Percentiles rank a stretch among this genome's conserved stretches.
Conservation (phyloP, 2,113 vertebrate species). For the Galeopterus variegatus region DNA sequence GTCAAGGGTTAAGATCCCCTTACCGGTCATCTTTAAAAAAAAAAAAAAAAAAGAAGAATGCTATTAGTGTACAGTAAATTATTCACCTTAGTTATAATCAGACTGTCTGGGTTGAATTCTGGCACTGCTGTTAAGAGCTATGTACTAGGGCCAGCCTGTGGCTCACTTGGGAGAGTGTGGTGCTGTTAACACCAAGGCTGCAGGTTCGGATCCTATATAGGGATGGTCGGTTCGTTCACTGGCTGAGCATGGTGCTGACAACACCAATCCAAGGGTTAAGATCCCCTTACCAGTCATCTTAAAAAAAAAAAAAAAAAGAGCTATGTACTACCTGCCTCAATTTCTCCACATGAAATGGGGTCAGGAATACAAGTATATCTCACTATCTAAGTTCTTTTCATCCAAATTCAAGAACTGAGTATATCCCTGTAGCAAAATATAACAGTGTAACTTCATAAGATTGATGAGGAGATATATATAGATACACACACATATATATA, state of each 20-base stretch:
- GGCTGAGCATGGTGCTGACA: too few species aligned
- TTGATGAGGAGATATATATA: neutral
- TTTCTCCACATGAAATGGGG: neutral
- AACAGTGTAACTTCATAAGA: neutral
- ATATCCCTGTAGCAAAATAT: neutral
- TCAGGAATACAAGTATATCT: neutral
- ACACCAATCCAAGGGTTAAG: too few species aligned
- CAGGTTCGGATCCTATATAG: too few species aligned
- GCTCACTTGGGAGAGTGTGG: too few species aligned
- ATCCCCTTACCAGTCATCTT: too few species aligned
- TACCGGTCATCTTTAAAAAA: too few species aligned
- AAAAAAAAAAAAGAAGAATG: too few species aligned
- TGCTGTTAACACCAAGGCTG: too few species aligned
- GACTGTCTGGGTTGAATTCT: neutral
- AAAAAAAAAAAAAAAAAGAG: neutral
- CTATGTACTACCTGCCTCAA: neutral
- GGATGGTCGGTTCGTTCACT: too few species aligned
- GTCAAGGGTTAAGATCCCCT: too few species aligned
- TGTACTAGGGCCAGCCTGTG: too few species aligned
- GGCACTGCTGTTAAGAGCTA: neutral
- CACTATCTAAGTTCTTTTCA: constrained; percentile 18
- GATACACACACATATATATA: neutral
- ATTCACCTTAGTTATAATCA: neutral
- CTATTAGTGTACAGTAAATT: neutral
- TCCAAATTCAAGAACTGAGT: neutral